phyloP scores from a whole-genome alignment of 2,888 invertebrate species.

The Agonopterix heracliana region DNA sequence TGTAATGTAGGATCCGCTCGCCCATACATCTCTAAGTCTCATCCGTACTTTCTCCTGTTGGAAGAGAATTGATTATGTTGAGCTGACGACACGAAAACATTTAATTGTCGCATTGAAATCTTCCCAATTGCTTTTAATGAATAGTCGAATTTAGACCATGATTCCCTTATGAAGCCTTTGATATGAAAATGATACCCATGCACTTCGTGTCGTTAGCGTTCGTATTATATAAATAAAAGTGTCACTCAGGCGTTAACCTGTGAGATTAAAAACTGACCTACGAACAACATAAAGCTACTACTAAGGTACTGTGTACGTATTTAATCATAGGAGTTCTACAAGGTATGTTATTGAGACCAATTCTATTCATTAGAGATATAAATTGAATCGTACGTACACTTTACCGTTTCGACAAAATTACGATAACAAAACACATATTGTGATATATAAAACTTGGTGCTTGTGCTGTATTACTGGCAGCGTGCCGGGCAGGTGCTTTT shows the following conservation, averaged over 20 bases:
- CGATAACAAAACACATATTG: conserved; percentile 74
- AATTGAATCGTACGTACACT: conserved; percentile 41
- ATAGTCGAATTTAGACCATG: neutral
- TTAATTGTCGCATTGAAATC: neutral
- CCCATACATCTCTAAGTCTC: conserved; percentile 62
- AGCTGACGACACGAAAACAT: conserved; percentile 44
- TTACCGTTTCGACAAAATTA: conserved; percentile 68
- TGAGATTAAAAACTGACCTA: conserved; percentile 52
- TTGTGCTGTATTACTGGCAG: conserved; percentile 75
- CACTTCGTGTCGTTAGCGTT: conserved; percentile 40
- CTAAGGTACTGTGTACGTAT: conserved; percentile 57
- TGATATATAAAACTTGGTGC: conserved; percentile 74
- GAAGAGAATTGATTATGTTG: conserved; percentile 48
- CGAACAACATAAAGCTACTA: conserved; percentile 75
- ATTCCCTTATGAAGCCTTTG: neutral
- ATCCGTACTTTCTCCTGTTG: conserved; percentile 59
- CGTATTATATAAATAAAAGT: conserved; percentile 27
- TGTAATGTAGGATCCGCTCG: conserved; percentile 64
- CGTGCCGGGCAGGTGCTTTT: conserved; percentile 76
- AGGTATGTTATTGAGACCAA: conserved; percentile 7
- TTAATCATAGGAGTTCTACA: conserved; percentile 3
- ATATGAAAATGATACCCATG: conserved; percentile 13
- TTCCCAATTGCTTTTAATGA: neutral
- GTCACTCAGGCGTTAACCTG: conserved; percentile 42
- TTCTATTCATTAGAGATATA: conserved; percentile 1